These are phyloP conservation scores for Phocoena sinus DNA, from an alignment of 2,113 vertebrate species.

Conservation along the genomic window DNA sequence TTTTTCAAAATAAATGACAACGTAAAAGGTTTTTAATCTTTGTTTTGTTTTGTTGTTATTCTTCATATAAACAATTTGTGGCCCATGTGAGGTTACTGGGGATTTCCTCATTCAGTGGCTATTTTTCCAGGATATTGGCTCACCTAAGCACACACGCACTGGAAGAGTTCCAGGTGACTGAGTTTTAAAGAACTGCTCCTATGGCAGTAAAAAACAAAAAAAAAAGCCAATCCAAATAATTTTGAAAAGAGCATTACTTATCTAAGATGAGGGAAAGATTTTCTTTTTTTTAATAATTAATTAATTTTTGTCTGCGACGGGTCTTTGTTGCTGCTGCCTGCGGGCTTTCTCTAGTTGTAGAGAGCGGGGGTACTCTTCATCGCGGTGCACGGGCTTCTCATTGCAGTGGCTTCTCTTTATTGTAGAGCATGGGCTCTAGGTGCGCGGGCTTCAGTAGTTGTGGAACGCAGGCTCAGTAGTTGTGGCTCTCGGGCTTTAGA, in stretches of 20 bases:
- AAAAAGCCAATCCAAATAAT: neutral
- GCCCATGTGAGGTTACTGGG: neutral
- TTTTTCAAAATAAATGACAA: neutral
- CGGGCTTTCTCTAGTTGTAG: no score
- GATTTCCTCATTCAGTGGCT: neutral
- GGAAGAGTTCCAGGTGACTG: neutral
- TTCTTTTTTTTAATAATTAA: no score
- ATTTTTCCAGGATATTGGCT: neutral
- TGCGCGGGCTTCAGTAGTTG: no score
- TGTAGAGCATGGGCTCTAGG: no score
- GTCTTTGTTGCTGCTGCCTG: no score
- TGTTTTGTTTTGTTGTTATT: neutral
- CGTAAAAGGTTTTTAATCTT: neutral
- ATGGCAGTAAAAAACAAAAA: neutral
- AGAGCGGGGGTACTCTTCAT: no score
- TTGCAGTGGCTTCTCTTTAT: no score
- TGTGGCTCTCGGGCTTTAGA: no score
- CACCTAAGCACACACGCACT: neutral
- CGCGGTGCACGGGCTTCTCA: no score
- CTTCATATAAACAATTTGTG: neutral
- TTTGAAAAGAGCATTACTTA: constrained; percentile 9
- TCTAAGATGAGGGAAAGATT: constrained; percentile 28
- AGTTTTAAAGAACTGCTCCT: neutral
- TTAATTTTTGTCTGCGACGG: no score
- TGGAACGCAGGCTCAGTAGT: no score